Conservation (phyloP, 2,888 invertebrate species). For the Ellobium chinense region DNA sequence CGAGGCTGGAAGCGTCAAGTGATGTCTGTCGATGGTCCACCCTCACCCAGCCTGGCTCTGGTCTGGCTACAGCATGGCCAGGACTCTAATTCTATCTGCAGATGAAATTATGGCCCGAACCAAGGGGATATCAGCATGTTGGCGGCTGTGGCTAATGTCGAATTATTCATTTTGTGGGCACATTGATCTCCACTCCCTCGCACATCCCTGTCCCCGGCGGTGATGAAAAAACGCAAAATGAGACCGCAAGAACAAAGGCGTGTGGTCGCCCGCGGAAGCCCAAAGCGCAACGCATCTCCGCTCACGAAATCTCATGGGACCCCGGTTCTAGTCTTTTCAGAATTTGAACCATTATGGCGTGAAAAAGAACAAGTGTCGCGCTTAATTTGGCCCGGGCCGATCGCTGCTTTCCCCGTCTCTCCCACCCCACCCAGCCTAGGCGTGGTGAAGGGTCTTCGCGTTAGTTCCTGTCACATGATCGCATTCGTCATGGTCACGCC, state of each 20-base stretch:
- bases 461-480: conserved; percentile 35
- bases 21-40: too few relatives aligned
- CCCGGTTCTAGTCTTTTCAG: conserved; percentile 37
- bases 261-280: conserved; percentile 30
- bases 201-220: conserved; percentile 13
- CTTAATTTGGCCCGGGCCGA: conserved; percentile 39
- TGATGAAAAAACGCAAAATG: conserved; percentile 35
- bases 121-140: conserved; percentile 32
- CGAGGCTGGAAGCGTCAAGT: background rate
- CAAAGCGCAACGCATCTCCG: conserved; percentile 16
- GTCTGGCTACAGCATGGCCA: conserved; percentile 1
- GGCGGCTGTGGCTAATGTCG: conserved; percentile 36
- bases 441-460: conserved; percentile 30
- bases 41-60: background rate
- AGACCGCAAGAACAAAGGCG: conserved; percentile 44
- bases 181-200: conserved; percentile 25
- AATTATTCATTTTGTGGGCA: conserved; percentile 45
- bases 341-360: conserved; percentile 42
- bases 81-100: conserved; percentile 42
- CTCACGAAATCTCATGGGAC: conserved; percentile 27
- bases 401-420: background rate
- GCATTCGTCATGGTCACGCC: conserved; percentile 45
- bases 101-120: conserved; percentile 42
- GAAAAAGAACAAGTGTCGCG: conserved; percentile 50
- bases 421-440: background rate